Conservation (phyloP, 2,888 invertebrate species). For the Hipparchia sbordonii region DNA sequence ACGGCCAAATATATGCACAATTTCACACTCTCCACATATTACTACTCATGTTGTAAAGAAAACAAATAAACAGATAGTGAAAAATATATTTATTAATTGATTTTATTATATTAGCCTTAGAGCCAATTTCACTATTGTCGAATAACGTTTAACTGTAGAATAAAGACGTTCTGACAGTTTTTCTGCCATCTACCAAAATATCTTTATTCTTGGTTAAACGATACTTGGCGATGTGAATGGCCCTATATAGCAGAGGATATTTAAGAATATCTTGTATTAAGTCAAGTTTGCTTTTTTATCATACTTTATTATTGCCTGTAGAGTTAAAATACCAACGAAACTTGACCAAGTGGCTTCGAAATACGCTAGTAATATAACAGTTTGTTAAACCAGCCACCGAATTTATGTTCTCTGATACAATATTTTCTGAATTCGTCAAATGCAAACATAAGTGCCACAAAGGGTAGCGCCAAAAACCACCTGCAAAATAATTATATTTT, state of each 20-base stretch:
- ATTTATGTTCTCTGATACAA: conserved; percentile 79
- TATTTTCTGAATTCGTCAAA: conserved; percentile 90
- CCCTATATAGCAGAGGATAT: no score
- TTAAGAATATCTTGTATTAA: no score
- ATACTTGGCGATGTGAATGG: no score
- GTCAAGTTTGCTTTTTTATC: no score
- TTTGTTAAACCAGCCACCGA: conserved; percentile 67
- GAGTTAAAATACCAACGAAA: no score
- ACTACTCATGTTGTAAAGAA: neutral
- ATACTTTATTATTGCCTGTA: no score
- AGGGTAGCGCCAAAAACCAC: conserved; percentile 90
- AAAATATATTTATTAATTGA: neutral
- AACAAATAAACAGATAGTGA: neutral
- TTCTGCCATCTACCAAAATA: no score
- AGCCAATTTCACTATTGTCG: no score
- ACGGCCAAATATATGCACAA: neutral
- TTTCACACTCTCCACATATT: neutral
- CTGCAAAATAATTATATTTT: conserved; percentile 53
- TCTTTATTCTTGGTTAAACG: no score
- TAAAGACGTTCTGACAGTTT: no score
- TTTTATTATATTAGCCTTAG: no score
- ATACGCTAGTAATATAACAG: conserved; percentile 57
- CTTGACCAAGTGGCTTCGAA: neutral
- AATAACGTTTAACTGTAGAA: no score
- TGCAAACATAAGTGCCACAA: conserved; percentile 85